phyloP scores from a whole-genome alignment of 2,888 invertebrate species.

The Netelia inedita region DNA sequence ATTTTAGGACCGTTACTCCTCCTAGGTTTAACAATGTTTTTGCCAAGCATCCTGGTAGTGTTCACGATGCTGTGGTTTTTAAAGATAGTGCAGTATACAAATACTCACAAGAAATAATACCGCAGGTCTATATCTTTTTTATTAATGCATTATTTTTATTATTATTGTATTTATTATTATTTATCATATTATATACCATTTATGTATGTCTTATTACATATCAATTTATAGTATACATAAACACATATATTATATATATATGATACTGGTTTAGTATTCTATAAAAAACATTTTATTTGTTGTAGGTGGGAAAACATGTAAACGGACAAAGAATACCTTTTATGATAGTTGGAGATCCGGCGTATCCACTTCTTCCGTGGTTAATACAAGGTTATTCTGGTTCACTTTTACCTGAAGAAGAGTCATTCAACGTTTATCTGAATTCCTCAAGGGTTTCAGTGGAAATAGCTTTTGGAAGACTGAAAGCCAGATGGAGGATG shows the following conservation, averaged over 20 bases:
- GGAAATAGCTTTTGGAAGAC: slow-evolving; percentile 75
- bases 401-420: slow-evolving; percentile 63
- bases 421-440: slow-evolving; percentile 73
- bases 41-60: slow-evolving; percentile 40
- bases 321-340: slow-evolving; percentile 65
- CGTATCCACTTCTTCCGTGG: slow-evolving; percentile 72
- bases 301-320: slow-evolving; percentile 10
- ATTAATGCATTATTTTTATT: too few species aligned
- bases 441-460: slow-evolving; percentile 68
- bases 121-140: slow-evolving; percentile 20
- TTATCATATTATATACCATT: too few species aligned
- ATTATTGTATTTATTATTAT: too few species aligned
- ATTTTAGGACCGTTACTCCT: not conserved
- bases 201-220: too few species aligned
- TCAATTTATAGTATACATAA: slow-evolving; percentile 19
- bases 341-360: slow-evolving; percentile 71
- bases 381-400: slow-evolving; percentile 69
- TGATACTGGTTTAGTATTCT: not conserved
- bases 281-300: not conserved
- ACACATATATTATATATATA: not conserved
- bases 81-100: slow-evolving; percentile 59
- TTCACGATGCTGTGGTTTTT: slow-evolving; percentile 70
- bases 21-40: not conserved
- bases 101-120: slow-evolving; percentile 44
- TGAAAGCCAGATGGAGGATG: slow-evolving; percentile 75